phyloP scores from a whole-genome alignment of 2,888 invertebrate species.

The Eristalinus aeneus region DNA sequence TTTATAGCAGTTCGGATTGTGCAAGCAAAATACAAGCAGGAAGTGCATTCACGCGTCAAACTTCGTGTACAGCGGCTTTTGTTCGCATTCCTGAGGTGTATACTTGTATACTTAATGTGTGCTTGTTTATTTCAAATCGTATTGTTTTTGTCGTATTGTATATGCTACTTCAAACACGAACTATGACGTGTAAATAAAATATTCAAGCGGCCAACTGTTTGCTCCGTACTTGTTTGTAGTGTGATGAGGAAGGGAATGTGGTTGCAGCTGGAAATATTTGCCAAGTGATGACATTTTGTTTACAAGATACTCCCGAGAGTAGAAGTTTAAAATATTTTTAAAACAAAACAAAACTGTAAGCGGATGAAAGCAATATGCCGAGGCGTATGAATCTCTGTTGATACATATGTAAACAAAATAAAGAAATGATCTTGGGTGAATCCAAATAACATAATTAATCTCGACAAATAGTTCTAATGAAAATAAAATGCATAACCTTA shows the following conservation, averaged over 20 bases:
- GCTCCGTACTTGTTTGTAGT: no score
- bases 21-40: not conserved
- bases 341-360: conserved; percentile 48
- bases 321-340: conserved; percentile 27
- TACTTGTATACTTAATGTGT: not conserved
- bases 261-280: not conserved
- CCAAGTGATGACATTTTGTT: conserved; percentile 41
- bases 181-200: conserved; percentile 48
- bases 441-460: no score
- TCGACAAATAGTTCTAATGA: no score
- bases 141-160: conserved; percentile 21
- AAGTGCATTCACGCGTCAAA: not conserved
- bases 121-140: conserved; percentile 16
- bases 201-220: not conserved
- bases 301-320: conserved; percentile 36
- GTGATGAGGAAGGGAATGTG: not conserved
- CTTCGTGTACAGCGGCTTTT: not conserved
- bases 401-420: not conserved
- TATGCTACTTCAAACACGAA: conserved; percentile 52
- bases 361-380: conserved; percentile 1
- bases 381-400: not conserved
- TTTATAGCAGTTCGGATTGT: not conserved
- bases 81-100: not conserved
- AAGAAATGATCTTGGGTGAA: no score
- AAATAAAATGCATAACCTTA: no score